A percentile compares a stretch with the other conserved stretches of the same genome.
Evolutionary conservation across 2,888 invertebrate genomes (phyloP).

Genomic region (Caenorhabditis virilis): DNA sequence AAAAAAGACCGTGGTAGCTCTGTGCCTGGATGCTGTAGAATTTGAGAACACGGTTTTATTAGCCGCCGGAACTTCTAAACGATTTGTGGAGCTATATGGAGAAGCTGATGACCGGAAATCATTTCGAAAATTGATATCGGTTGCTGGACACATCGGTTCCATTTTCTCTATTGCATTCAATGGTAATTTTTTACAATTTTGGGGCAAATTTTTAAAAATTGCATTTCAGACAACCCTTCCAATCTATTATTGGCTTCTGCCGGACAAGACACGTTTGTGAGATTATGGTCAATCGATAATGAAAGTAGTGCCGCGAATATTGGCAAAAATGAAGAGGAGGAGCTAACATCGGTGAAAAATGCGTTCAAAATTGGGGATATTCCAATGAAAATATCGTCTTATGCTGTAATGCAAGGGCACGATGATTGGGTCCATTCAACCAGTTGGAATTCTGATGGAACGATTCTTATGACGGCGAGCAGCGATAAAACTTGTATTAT

Average conservation of each 20-base stretch:
- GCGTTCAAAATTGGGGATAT: slow-evolving; percentile 5
- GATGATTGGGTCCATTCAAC: slow-evolving; percentile 94
- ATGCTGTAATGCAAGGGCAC: slow-evolving; percentile 86
- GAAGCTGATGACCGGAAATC: slow-evolving; percentile 19
- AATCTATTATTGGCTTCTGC: slow-evolving; percentile 39
- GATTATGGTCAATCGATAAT: slow-evolving; percentile 54
- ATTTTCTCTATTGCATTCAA: slow-evolving; percentile 56
- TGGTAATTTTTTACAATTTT: slow-evolving; percentile 22
- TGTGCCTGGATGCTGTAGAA: slow-evolving; percentile 26
- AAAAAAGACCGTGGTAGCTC: slow-evolving; percentile 28
- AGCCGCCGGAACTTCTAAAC: slow-evolving; percentile 53
- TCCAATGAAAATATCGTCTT: slow-evolving; percentile 13
- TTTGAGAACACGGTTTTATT: slow-evolving; percentile 27
- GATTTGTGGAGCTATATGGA: slow-evolving; percentile 50
- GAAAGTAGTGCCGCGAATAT: not conserved
- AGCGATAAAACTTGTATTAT: slow-evolving; percentile 63
- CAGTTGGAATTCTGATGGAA: slow-evolving; percentile 59
- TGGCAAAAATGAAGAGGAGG: slow-evolving; percentile 7
- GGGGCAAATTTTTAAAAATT: not conserved
- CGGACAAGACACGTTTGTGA: slow-evolving; percentile 48
- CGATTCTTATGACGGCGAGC: slow-evolving; percentile 52
- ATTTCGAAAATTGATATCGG: no score
- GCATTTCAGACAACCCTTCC: slow-evolving; percentile 22
- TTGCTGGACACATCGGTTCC: slow-evolving; percentile 57
- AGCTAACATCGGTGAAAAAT: slow-evolving; percentile 41